Base-by-base conservation (phyloP, 2,888 invertebrate species). In the Epinotia brunnichana region DNA sequence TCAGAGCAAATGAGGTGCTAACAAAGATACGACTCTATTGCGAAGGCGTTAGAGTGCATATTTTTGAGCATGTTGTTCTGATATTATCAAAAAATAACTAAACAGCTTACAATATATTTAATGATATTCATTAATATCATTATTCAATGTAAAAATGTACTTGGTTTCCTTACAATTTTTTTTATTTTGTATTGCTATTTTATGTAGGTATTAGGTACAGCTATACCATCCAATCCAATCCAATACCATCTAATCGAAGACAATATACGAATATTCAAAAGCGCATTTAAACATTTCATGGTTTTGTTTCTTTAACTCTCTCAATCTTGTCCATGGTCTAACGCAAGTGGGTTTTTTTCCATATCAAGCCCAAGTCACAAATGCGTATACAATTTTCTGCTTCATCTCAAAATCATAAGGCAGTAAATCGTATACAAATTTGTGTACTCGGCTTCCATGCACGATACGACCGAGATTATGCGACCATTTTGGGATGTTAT, bases 181-280 rank as follows among this genome's bases (percentile, higher is more conserved):
- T 35, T 35, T 9, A 7, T 35, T 35, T 35, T 1, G 35, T 35
- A 35, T 9, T 35, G 35, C 35, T 35, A 17, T 51, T 17, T 3
- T 51, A 51, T 4, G 44, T 11, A n/a, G n/a, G 15, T 7, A n/a
- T n/a, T n/a, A n/a, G 51, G 51, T 15, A 21, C 11, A 24, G 1
- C 2, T 41, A 7, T n/a, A n/a, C n/a, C n/a, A n/a, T n/a, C n/a
- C n/a, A n/a, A n/a, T n/a, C n/a, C 9, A 2, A 41, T 41, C 4
- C 15, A 3, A 44, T 15, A 4, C 44, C 13, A 44, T 15, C 4
- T 15, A 4, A 5, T 15, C 48, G 48, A n/a, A 48, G 7, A 5
- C 35, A 35, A 69, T 17, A 24, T 56, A 62, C 44, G 44, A 57
- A 63, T 41, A 41, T 63, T 64, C 21, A 62, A 64, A 57, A 57